Conservation (phyloP, 2,888 invertebrate species). For the Neoitamus cyanurus region DNA sequence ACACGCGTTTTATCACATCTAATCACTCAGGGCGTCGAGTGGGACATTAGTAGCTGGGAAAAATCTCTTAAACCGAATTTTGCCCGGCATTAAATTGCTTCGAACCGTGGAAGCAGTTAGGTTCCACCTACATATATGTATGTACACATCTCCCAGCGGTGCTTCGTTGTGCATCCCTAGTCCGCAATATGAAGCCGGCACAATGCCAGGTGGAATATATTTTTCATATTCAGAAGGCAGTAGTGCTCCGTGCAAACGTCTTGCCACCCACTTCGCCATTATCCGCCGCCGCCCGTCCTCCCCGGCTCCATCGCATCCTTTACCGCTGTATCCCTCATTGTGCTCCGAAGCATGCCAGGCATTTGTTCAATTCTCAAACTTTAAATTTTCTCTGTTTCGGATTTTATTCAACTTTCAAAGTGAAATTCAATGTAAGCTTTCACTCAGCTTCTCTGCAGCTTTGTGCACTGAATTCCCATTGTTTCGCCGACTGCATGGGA, state of each 20-base stretch:
- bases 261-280: not conserved
- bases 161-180: not conserved
- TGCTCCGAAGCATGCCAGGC: not conserved
- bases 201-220: not conserved
- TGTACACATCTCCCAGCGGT: not conserved
- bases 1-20: not conserved
- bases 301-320: not conserved
- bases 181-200: not conserved
- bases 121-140: not conserved
- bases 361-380: slow-evolving; percentile 39
- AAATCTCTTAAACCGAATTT: not conserved
- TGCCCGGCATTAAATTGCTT: not conserved
- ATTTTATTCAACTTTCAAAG: slow-evolving; percentile 39
- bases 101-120: not conserved
- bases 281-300: not conserved
- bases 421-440: slow-evolving; percentile 39
- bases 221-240: not conserved
- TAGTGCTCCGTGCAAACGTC: not conserved
- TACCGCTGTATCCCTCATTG: slow-evolving; percentile 13
- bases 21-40: not conserved
- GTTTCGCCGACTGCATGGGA: slow-evolving; percentile 25
- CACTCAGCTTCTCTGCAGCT: not conserved
- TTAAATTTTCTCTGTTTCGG: slow-evolving; percentile 44
- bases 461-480: slow-evolving; percentile 16
- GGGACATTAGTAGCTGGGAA: not conserved